Evolutionary conservation across 2,797 vertebrate species (phyloP).

Genomic region (Tangara arthus): DNA sequence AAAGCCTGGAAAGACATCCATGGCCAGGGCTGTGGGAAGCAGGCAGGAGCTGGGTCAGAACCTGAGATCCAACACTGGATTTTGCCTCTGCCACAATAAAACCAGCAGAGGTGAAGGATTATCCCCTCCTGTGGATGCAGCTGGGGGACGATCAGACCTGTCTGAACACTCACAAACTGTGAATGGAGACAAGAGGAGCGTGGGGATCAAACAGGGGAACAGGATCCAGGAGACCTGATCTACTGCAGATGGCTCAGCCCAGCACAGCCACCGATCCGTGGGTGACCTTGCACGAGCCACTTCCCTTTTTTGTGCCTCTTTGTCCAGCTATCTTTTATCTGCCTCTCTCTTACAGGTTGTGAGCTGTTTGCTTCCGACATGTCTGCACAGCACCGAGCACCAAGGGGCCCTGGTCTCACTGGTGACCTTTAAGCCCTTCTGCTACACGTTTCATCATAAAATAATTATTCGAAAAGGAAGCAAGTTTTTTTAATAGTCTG

Average conservation of each 20-base stretch:
- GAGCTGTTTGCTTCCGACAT: slow-evolving; percentile 34
- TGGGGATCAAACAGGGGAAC: background rate
- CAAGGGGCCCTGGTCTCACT: background rate
- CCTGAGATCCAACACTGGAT: background rate
- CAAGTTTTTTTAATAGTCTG: background rate
- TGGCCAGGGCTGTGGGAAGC: background rate
- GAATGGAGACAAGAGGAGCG: rapidly evolving
- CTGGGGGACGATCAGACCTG: background rate
- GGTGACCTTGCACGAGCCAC: background rate
- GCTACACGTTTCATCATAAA: background rate
- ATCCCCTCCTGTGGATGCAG: background rate
- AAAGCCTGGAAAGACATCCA: background rate
- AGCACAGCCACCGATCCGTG: background rate
- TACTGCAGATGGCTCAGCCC: background rate
- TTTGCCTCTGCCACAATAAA: background rate
- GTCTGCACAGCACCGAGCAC: slow-evolving; percentile 1
- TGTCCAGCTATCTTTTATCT: slow-evolving; percentile 40
- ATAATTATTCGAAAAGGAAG: slow-evolving; percentile 35
- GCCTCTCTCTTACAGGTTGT: slow-evolving; percentile 24
- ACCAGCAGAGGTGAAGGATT: background rate
- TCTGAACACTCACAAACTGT: background rate
- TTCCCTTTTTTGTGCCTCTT: slow-evolving; percentile 44
- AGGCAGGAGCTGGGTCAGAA: background rate
- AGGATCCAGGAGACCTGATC: background rate
- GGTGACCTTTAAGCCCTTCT: slow-evolving; percentile 35